These are phyloP conservation scores for Drosophila histrio DNA, from an alignment of 2,888 invertebrate species.

Conservation along the genomic window DNA sequence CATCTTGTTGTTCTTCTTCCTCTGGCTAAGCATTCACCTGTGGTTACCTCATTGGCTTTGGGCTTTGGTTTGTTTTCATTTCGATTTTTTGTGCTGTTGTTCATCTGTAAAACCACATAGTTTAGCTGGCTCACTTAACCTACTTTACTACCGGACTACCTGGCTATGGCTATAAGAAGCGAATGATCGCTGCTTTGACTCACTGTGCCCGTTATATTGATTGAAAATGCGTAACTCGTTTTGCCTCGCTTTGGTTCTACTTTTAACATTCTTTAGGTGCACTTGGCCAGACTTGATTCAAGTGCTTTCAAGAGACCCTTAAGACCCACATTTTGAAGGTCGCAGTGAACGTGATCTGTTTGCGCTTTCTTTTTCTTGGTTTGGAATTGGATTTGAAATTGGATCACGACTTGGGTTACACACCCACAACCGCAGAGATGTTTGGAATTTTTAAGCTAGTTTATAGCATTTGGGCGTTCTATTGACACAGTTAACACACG, in stretches of 20 bases:
- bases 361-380: constrained; percentile 63
- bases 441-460: neutral
- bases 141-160: constrained; percentile 69
- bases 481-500: constrained; percentile 10
- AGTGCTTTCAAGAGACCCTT: constrained; percentile 59
- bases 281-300: constrained; percentile 17
- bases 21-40: constrained; percentile 49
- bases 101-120: constrained; percentile 54
- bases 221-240: constrained; percentile 78
- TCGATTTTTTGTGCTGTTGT: constrained; percentile 50
- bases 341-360: constrained; percentile 71
- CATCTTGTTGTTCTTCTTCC: neutral
- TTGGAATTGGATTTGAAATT: constrained; percentile 17
- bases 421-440: constrained; percentile 13
- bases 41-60: constrained; percentile 75
- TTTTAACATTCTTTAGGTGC: constrained; percentile 36
- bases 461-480: constrained; percentile 18
- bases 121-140: constrained; percentile 75
- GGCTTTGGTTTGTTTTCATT: constrained; percentile 64
- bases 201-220: constrained; percentile 72
- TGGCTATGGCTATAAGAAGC: constrained; percentile 15
- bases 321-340: constrained; percentile 65
- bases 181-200: constrained; percentile 18
- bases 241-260: constrained; percentile 64
- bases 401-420: constrained; percentile 37